Evolutionary conservation across 1,140 invertebrate genomes (phyloP), one percentile per base, ranked within the genome.

Genomic region (Mya arenaria): DNA sequence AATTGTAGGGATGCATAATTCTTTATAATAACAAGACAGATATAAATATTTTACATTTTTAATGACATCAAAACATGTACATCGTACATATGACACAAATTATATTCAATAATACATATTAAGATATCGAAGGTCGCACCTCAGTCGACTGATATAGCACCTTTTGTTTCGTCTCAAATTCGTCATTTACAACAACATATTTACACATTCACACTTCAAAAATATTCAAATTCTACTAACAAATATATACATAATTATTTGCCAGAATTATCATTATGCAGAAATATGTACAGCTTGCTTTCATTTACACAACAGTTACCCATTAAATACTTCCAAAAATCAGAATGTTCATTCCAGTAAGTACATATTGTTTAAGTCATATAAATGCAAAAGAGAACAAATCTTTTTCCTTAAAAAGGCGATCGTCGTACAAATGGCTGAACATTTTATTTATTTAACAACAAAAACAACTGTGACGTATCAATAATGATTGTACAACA

Each of bases 21-120:
- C n/a, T n/a, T n/a, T n/a, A n/a, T n/a, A n/a, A n/a, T n/a, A n/a
- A n/a, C n/a, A n/a, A n/a, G n/a, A n/a, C n/a, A n/a, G n/a, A n/a
- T 34, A 39, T 10, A 41, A 6, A 13, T 37, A 44, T 68, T 44
- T 36, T 41, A 68, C 65, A 36, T 68, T 68, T 68, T 36, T 65
- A 23, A 37, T 36, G 13, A 37, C 41, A 19, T 41, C 65, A 41
- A 44, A 68, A 68, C 37, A 68, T 68, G 48, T 48, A 48, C 48
- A 68, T 68, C n/a, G 65, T 68, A 68, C 39, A 41, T 68, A 25
- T 68, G 37, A 68, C 30, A 37, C 1, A 68, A n/a, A 36, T 65
- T n/a, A 36, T 4, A 8, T 32, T 3, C 23, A 23, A 37, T n/a
- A 5, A 68, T 68, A 63, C 39, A 1, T 36, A 63, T n/a, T n/a